Percentiles rank a stretch among this genome's conserved stretches.
These are phyloP conservation scores for Trissoscelio sp. DNA, from an alignment of 2,888 invertebrate species.

Conservation along the genomic window DNA sequence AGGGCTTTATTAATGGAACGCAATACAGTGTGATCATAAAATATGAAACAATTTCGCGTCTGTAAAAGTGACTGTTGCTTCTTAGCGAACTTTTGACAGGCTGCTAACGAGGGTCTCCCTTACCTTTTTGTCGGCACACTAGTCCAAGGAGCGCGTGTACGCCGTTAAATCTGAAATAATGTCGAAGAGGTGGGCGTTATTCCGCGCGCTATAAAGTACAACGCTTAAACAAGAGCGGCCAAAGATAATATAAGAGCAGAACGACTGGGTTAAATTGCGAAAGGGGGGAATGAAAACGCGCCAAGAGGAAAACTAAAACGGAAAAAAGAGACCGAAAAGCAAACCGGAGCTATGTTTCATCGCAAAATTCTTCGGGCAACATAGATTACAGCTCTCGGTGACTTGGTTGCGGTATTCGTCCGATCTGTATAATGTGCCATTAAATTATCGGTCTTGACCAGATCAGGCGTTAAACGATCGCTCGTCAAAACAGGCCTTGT, in stretches of 20 bases:
- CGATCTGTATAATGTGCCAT: conserved; percentile 78
- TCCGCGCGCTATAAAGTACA: conserved; percentile 47
- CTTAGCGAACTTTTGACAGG: conserved; percentile 68
- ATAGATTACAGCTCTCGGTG: conserved; percentile 62
- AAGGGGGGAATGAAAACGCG: conserved; percentile 54
- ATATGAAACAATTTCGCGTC: conserved; percentile 60
- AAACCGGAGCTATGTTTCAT: conserved; percentile 65
- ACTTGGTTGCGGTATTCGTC: conserved; percentile 77
- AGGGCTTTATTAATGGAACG: conserved; percentile 45
- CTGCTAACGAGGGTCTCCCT: conserved; percentile 65
- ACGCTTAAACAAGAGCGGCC: conserved; percentile 60
- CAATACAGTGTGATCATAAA: conserved; percentile 41
- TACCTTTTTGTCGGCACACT: conserved; percentile 60
- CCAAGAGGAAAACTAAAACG: conserved; percentile 58
- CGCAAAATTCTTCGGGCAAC: conserved; percentile 58
- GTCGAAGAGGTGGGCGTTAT: conserved; percentile 66
- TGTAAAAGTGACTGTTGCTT: conserved; percentile 56
- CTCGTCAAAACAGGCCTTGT: conserved; percentile 64
- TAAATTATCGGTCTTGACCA: conserved; percentile 76
- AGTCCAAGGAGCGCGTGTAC: conserved; percentile 58
- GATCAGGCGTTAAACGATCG: conserved; percentile 75
- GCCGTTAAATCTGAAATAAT: conserved; percentile 64
- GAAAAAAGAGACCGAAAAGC: conserved; percentile 26
- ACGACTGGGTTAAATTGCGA: conserved; percentile 58
- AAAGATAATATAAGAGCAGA: conserved; percentile 66